Base-by-base conservation (phyloP, 2,113 vertebrate genomes). In the Gulo gulo region DNA sequence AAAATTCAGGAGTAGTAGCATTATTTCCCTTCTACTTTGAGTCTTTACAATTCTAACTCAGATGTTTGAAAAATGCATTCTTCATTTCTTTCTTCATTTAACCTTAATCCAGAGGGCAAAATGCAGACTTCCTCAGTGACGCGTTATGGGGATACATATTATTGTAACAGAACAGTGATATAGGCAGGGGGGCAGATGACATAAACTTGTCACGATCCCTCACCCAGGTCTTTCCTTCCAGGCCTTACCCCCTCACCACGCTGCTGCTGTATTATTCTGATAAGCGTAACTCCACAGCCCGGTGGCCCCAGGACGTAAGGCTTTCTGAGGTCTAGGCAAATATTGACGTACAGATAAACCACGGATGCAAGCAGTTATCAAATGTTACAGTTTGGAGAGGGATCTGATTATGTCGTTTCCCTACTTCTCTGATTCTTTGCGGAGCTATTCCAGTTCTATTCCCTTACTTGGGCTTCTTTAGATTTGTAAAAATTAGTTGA, bases 11-110 rank as follows among this genome's bases (percentile, higher is more conserved):
- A 59, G 23, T 52, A 73, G 21, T 42, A 31, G 50, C 26, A 94
- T 83, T 88, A 73, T 67, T 91, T 80, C 29, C 12, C 23, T 80
- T 93, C 18, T 63, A 14, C 31, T 85, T 34, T 91, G 57, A 95
- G 39, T 7, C 52, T 94, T 88, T 67, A 69, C 63, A 94, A 12
- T 97, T 97, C 29, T 87, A 82, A 85, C 13, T 55, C 18, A 92
- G 15, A 47, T 84, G 39, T 84, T 92, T 57, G 34, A 88, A 93
- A 90, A 94, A 81, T 91, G 1, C 42, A 73, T 55, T 79, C 18
- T 84, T 85, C 2, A 55, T 67, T 86, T 88, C 10, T 93, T 73
- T 92, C 6, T 26, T 26, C 36, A 92, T 29, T 94, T 81, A 74
- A 29, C 4, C 34, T 93, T 84, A 29, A 24, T 29, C 42, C 23